Conservation (phyloP, 2,113 vertebrate genomes). For the Crocuta crocuta region DNA sequence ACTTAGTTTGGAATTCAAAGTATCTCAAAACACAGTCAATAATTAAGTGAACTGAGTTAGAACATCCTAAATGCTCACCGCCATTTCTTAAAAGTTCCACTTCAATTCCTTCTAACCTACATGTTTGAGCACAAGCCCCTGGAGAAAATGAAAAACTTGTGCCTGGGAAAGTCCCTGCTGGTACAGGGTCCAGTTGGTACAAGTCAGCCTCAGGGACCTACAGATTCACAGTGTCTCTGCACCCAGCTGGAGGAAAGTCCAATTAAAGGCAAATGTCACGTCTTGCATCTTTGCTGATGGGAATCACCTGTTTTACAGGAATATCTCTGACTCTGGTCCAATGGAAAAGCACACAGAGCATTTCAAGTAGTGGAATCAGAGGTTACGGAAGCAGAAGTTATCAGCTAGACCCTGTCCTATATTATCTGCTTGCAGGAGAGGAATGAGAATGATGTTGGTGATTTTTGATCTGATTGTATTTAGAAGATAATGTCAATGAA, state of each 20-base stretch:
- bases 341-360: conserved; percentile 55
- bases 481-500: conserved; percentile 78
- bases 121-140: background rate
- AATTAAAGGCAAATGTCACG: conserved; percentile 37
- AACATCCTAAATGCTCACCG: conserved; percentile 38
- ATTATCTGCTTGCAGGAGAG: conserved; percentile 38
- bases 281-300: conserved; percentile 58
- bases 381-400: conserved; percentile 72
- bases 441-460: conserved; percentile 61
- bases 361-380: conserved; percentile 53
- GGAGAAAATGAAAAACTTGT: background rate
- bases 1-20: background rate
- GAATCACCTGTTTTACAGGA: conserved; percentile 51
- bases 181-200: background rate
- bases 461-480: conserved; percentile 77
- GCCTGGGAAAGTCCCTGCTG: background rate
- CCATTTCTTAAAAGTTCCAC: conserved; percentile 55
- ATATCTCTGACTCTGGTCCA: conserved; percentile 51
- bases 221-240: background rate
- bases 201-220: background rate
- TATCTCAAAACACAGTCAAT: conserved; percentile 3
- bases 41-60: background rate
- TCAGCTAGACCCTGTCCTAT: conserved; percentile 45
- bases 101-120: background rate
- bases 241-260: conserved; percentile 13